Base-by-base conservation (phyloP, 2,113 vertebrate genomes). In the Brachyhypopomus gauderio region DNA sequence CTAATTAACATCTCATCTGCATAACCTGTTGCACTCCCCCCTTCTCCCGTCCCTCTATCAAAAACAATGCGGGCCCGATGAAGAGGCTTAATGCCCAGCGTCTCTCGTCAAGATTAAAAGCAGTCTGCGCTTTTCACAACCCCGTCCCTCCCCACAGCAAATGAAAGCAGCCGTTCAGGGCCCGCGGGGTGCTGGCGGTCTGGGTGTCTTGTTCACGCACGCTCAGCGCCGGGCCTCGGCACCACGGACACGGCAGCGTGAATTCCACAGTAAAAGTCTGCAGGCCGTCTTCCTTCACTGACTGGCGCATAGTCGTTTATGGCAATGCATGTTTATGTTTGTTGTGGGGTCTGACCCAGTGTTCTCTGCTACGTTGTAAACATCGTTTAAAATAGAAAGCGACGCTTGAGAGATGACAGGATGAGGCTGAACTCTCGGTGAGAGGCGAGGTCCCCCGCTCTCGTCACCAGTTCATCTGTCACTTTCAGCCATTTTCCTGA, bases 1-100 rank as follows among this genome's bases (percentile, higher is more conserved):
- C 94, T 96, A 95, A 96, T 98, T 98, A 97, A 95, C 96, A 98
- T 98, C 93, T 96, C 92, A 97, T 98, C 95, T 98, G 95, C 96
- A 98, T 98, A 96, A 96, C 96, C 96, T 96, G 95, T 96, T 96
- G 94, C 95, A 82, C 11, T 84, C 94, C 93, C 75, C 75, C 70
- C 77, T 78, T 48, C 74, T 58, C 66, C 59, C 48, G 1, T 34
- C n/a, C 69, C 72, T 72, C 82, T 45, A 79, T 75, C 92, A 95
- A 91, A 93, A 96, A 96, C 95, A 96, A 96, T 96, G 95, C 94
- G 91, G 92, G 91, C 90, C 92, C 92, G 93, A 92, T 91, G 94
- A 93, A 94, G 93, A 95, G 93, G 93, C 91, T 93, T 96, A 96
- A 96, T 95, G 95, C 94, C 91, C 90, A 87, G 86, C 86, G 72